Conservation (phyloP, 2,113 vertebrate species). For the Campylomormyrus tamandua region DNA sequence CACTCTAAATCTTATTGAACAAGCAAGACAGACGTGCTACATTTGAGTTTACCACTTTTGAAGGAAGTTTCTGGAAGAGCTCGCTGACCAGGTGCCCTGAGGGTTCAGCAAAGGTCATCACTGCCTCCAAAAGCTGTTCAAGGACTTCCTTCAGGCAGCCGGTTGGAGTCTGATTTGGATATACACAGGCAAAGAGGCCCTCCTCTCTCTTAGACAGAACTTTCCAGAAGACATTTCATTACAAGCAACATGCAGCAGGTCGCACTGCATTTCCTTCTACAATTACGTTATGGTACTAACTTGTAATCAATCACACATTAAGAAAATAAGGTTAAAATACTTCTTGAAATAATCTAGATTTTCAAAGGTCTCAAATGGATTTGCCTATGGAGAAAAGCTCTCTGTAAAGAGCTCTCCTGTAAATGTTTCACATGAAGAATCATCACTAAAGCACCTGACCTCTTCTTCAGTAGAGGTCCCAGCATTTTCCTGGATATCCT, state of each 20-base stretch:
- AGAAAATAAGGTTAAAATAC: neutral
- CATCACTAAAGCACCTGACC: slow-evolving; percentile 46
- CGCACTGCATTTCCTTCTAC: neutral
- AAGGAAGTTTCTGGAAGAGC: slow-evolving; percentile 96
- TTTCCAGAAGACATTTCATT: neutral
- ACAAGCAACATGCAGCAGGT: neutral
- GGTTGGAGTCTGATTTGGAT: slow-evolving; percentile 61
- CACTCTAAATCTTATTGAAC: neutral
- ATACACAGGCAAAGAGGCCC: slow-evolving; percentile 9
- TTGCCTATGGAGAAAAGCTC: neutral
- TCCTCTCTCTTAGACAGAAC: neutral
- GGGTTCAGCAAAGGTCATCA: slow-evolving; percentile 81
- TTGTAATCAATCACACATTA: neutral
- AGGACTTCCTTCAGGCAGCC: slow-evolving; percentile 83
- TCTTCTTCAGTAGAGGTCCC: slow-evolving; percentile 77
- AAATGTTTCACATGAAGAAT: neutral
- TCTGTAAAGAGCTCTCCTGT: neutral
- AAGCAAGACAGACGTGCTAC: neutral
- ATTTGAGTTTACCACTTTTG: slow-evolving; percentile 78
- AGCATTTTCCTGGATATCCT: slow-evolving; percentile 75
- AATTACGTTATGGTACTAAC: neutral
- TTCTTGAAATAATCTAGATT: neutral
- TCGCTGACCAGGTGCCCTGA: slow-evolving; percentile 86
- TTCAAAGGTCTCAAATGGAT: neutral
- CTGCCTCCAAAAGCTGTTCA: slow-evolving; percentile 87